A percentile compares a stretch with the other conserved stretches of the same genome.
Evolutionary conservation across 2,888 invertebrate genomes (phyloP).

Genomic region (Odontomyia ornata): DNA sequence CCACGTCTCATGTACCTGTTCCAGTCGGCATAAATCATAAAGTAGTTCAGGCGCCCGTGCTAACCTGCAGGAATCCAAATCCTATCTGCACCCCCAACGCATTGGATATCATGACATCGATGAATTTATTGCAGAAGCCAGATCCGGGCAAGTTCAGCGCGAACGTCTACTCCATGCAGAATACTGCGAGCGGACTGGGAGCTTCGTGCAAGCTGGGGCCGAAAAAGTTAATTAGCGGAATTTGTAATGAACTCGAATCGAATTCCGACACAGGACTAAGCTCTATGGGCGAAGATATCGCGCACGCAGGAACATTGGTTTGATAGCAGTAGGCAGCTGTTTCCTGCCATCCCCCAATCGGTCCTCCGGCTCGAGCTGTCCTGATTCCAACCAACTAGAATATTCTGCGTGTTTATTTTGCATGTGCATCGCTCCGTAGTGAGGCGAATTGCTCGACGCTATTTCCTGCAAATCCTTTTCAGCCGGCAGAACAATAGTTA

Average conservation of each 20-base stretch:
- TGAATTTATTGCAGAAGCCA: conserved; percentile 49
- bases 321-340: conserved; percentile 19
- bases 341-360: neutral
- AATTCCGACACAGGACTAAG: conserved; percentile 52
- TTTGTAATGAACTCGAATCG: conserved; percentile 49
- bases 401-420: neutral
- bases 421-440: neutral
- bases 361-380: too few relatives aligned
- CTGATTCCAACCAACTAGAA: neutral
- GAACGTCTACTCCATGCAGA: conserved; percentile 27
- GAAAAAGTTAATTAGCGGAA: conserved; percentile 48
- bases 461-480: neutral
- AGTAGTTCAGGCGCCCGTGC: conserved; percentile 14
- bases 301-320: conserved; percentile 52
- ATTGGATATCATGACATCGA: conserved; percentile 45
- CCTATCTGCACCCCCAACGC: conserved; percentile 27
- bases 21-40: conserved; percentile 44
- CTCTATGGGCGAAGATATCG: conserved; percentile 50
- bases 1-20: neutral
- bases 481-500: neutral
- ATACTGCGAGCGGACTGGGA: neutral
- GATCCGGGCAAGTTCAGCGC: conserved; percentile 44
- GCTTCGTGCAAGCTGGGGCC: conserved; percentile 46
- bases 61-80: conserved; percentile 40
- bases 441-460: too few relatives aligned